These are phyloP conservation scores for Hirundo rustica DNA, from an alignment of 2,797 vertebrate genomes.

Conservation along the genomic window DNA sequence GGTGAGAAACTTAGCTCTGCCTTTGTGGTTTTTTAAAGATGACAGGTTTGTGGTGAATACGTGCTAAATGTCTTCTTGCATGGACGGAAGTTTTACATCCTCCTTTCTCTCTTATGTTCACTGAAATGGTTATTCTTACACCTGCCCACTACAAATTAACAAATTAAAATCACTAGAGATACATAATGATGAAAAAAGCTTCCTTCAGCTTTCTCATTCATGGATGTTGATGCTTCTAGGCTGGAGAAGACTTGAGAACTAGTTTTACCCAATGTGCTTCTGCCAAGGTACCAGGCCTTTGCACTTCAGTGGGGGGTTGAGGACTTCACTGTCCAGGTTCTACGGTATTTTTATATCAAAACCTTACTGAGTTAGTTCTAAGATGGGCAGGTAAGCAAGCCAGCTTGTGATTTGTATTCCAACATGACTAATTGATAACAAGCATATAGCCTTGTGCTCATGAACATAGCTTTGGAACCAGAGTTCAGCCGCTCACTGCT, in stretches of 20 bases:
- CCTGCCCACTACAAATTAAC: not conserved
- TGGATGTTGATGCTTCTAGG: not conserved
- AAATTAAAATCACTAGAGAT: not conserved
- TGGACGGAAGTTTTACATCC: not conserved
- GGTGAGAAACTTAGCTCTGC: slow-evolving; percentile 40
- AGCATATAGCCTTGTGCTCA: not conserved
- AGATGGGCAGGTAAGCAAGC: not conserved
- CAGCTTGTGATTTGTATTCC: not conserved
- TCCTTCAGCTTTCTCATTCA: not conserved
- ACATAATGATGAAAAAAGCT: not conserved
- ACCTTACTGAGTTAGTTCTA: not conserved
- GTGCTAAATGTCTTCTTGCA: not conserved
- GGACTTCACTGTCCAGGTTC: not conserved
- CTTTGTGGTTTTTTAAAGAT: not conserved
- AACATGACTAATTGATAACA: not conserved
- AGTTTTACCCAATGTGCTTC: not conserved
- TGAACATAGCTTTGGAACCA: not conserved
- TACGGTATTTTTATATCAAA: not conserved
- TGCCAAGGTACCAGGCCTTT: not conserved
- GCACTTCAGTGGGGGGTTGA: not conserved
- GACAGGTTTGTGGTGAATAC: not conserved
- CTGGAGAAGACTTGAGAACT: not conserved
- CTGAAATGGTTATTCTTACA: not conserved
- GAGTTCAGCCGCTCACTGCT: not conserved
- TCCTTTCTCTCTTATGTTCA: not conserved